Base-by-base conservation (phyloP, 2,888 invertebrate genomes). In the Drosophila neonasuta region DNA sequence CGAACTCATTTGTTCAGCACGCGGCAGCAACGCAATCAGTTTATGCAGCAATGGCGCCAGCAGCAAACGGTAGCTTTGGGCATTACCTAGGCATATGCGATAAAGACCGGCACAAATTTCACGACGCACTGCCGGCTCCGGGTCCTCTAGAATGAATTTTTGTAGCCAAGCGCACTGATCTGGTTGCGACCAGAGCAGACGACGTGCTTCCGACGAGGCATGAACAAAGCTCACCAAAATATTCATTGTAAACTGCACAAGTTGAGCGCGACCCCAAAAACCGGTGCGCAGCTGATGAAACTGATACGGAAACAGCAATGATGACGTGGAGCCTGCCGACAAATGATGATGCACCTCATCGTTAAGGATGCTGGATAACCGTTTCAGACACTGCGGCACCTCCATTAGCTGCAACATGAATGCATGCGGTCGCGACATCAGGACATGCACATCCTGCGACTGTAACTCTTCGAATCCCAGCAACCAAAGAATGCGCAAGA, bases 61-160 rank as follows among this genome's bases (percentile, higher is more conserved):
- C 41, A 95, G 92, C 32, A 93, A 93, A 59, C 93, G 93, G 77
- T 92, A 93, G 48, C 90, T 89, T 58, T 90, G 90, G 0, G 89
- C 80, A 65, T 91, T 94, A 1, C 97, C 96, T 65, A 96, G 91
- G 89, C 97, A 97, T 52, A 97, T 92, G 52, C 96, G 93, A 91
- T 98, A 97, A n/a, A 98, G 92, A 0, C 97, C 97, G 55, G 96
- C 96, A 90, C 97, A 97, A 0, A 97, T 96, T 90, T 98, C 98
- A 57, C 97, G 93, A 13, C 98, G 93, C 0, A 98, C 97, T 75
- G 96, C 93, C 0, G 97, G 97, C 89, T 98, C 98, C 0, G 97
- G 97, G 89, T 98, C 97, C 88, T 98, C 97, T 3, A 98, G 92
- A 49, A 97, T 94, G 58, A 98, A 92, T 74, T 97, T 92, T 36